Evolutionary conservation across 2,113 vertebrate species (phyloP).

Genomic region (Gambusia holbrooki): DNA sequence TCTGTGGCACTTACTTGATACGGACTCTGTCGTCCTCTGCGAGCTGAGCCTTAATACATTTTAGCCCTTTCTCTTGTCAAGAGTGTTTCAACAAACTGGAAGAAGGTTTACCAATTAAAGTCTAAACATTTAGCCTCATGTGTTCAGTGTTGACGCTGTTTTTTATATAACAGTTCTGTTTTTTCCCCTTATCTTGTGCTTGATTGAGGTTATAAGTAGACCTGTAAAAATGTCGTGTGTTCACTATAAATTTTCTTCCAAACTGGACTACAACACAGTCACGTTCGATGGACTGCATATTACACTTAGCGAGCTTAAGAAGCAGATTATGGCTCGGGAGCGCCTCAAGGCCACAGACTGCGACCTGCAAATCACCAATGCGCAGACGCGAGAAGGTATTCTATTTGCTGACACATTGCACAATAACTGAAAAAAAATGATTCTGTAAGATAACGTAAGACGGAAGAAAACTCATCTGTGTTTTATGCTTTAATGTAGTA

Average conservation of each 20-base stretch:
- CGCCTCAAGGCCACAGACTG: constrained; percentile 97
- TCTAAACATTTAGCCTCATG: constrained; percentile 58
- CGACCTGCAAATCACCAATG: constrained; percentile 98
- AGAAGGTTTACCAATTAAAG: constrained; percentile 60
- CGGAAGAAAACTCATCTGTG: not conserved
- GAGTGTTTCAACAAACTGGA: constrained; percentile 58
- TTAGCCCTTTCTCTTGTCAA: constrained; percentile 48
- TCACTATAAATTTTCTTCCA: constrained; percentile 98
- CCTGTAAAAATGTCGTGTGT: constrained; percentile 93
- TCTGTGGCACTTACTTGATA: constrained; percentile 44
- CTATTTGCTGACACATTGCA: constrained; percentile 3
- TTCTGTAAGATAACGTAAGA: not conserved
- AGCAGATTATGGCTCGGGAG: constrained; percentile 96
- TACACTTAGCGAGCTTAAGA: constrained; percentile 94
- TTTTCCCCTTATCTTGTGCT: constrained; percentile 47
- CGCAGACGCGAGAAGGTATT: constrained; percentile 96
- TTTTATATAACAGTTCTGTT: constrained; percentile 66
- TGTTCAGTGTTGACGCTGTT: constrained; percentile 73
- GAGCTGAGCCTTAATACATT: constrained; percentile 40
- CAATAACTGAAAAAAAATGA: not conserved
- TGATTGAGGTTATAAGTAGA: constrained; percentile 56
- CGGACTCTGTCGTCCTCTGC: constrained; percentile 55
- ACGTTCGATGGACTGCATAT: constrained; percentile 97
- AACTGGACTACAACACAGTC: constrained; percentile 98
- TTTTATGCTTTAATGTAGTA: not conserved